A percentile compares a stretch with the other conserved stretches of the same genome.
Evolutionary conservation across 2,797 vertebrate genomes (phyloP).

Genomic region (Potorous gilbertii): DNA sequence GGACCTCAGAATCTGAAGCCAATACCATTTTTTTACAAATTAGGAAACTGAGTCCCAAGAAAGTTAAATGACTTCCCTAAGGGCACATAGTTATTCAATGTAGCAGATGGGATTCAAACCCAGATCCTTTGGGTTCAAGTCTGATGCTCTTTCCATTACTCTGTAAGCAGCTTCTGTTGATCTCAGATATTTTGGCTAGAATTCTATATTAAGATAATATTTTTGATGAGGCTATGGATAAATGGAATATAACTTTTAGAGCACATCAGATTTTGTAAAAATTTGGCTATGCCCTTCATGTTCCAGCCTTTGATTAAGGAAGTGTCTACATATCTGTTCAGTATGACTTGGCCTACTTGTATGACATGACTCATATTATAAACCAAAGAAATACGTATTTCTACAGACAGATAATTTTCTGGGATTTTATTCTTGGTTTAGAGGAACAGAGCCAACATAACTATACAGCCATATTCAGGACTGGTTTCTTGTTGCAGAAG

Average conservation of each 20-base stretch:
- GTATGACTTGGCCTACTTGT: background rate
- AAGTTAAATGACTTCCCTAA: constrained; percentile 10
- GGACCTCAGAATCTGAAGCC: too few species aligned
- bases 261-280: background rate
- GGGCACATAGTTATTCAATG: background rate
- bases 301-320: background rate
- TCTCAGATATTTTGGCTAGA: too few species aligned
- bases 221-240: background rate
- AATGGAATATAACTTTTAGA: background rate
- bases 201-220: background rate
- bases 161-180: too few species aligned
- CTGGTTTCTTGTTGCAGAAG: background rate
- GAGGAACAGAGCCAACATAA: background rate
- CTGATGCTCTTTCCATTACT: background rate
- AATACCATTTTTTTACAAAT: background rate
- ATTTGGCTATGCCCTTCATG: background rate
- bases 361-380: background rate
- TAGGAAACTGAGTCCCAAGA: constrained; percentile 1
- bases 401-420: background rate
- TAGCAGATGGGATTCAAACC: background rate
- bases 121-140: constrained; percentile 30
- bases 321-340: background rate
- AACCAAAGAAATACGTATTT: background rate
- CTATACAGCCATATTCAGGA: background rate
- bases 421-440: background rate